These are phyloP conservation scores for Nephrotoma appendiculata DNA, from an alignment of 2,888 invertebrate species.

Conservation along the genomic window DNA sequence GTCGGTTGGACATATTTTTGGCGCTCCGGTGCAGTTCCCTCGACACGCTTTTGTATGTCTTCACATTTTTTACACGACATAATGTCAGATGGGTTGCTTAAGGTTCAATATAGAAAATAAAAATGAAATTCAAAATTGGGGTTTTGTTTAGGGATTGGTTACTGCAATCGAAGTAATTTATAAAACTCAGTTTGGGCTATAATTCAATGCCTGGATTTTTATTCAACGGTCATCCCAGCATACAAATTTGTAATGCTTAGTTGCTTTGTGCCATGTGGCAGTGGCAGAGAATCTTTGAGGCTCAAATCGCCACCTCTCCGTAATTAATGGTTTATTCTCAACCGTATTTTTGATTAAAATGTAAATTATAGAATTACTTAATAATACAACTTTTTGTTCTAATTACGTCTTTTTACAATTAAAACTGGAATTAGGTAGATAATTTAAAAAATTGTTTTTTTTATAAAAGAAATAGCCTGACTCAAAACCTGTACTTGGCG, in stretches of 20 bases:
- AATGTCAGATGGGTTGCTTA: not conserved
- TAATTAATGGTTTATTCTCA: too few relatives aligned
- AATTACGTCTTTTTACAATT: too few relatives aligned
- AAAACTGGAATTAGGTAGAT: too few relatives aligned
- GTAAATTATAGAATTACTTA: too few relatives aligned
- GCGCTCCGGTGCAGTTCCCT: constrained; percentile 17
- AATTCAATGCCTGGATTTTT: too few relatives aligned
- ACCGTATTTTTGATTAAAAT: too few relatives aligned
- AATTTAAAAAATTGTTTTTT: not conserved
- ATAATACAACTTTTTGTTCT: too few relatives aligned
- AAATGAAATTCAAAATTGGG: not conserved
- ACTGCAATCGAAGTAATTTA: not conserved
- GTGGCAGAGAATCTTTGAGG: too few relatives aligned
- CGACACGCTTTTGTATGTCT: constrained; percentile 12
- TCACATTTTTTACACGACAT: constrained; percentile 18
- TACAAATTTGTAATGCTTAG: too few relatives aligned
- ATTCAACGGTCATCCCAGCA: too few relatives aligned
- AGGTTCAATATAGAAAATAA: not conserved
- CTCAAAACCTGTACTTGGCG: not conserved
- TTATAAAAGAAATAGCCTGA: not conserved
- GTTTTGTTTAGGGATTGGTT: not conserved
- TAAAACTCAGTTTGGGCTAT: not conserved
- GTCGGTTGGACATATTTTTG: constrained; percentile 17
- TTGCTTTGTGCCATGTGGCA: too few relatives aligned
- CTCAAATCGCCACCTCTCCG: too few relatives aligned